Base-by-base conservation (phyloP, 2,888 invertebrate genomes). In the Oscheius myriophilus region DNA sequence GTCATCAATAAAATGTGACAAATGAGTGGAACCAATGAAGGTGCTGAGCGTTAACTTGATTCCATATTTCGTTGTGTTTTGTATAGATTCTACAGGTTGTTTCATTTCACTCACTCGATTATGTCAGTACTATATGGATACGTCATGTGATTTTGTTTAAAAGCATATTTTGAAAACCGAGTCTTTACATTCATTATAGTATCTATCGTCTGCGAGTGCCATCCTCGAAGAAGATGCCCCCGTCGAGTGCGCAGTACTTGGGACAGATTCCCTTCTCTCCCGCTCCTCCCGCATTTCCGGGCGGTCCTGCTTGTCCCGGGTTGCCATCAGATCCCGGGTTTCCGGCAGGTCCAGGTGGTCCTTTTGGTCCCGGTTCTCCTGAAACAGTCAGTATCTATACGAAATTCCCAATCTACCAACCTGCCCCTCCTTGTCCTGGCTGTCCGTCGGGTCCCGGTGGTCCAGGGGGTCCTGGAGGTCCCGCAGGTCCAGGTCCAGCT, bases 151-250 rank as follows among this genome's bases (percentile, higher is more conserved):
- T n/a, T n/a, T n/a, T n/a, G n/a, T n/a, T n/a, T n/a, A n/a, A n/a
- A n/a, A n/a, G n/a, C n/a, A n/a, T n/a, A n/a, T n/a, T n/a, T n/a
- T n/a, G n/a, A n/a, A n/a, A n/a, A n/a, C n/a, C n/a, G n/a, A n/a
- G n/a, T n/a, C n/a, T n/a, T n/a, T n/a, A 62, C 58, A 54, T 33
- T 54, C n/a, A 54, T 54, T 52, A 14, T 21, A 3, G 14, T 52
- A 7, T 33, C 39, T 33, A 33, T 16, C 39, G 14, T 25, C 61
- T 45, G 51, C 79, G 74, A 46, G 84, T 84, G 73, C 84, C 84
- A 72, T 84, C 84, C 75, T 84, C 84, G 81, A 84, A 84, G 83
- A 84, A 84, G 70, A 84, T 82, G 75, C 78, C 78, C 64, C 78
- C 78, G 69, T 78, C 78, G 64, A 78, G 63, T 18, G 68, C 68